A percentile compares a stretch with the other conserved stretches of the same genome.
phyloP scores from a whole-genome alignment of 2,888 invertebrate genomes.

The Drosophila eohydei region DNA sequence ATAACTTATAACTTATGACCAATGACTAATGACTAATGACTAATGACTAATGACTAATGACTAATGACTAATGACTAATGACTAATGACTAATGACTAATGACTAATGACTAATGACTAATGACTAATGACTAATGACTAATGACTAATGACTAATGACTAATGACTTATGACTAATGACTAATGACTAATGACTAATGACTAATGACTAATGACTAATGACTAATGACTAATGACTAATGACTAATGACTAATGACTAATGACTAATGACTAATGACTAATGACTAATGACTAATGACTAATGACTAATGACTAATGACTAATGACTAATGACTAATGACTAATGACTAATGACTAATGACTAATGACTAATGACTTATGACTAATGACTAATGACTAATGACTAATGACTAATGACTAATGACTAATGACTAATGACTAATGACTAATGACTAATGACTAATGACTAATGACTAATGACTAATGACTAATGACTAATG shows the following conservation, averaged over 20 bases:
- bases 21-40: not conserved
- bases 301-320: not conserved
- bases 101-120: not conserved
- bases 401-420: not conserved
- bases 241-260: not conserved
- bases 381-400: not conserved
- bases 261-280: not conserved
- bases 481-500: not conserved
- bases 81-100: not conserved
- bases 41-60: not conserved
- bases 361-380: not conserved
- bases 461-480: slow-evolving; percentile 10
- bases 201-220: not conserved
- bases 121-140: not conserved
- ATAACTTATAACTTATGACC: not conserved
- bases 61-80: not conserved
- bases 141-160: not conserved
- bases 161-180: not conserved
- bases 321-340: not conserved
- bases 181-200: not conserved
- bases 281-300: not conserved
- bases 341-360: not conserved
- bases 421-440: slow-evolving; percentile 1
- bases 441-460: not conserved
- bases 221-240: not conserved